Evolutionary conservation across 2,888 invertebrate species (phyloP), one percentile per base, ranked within the genome.

Genomic region (Anticlea derivata): DNA sequence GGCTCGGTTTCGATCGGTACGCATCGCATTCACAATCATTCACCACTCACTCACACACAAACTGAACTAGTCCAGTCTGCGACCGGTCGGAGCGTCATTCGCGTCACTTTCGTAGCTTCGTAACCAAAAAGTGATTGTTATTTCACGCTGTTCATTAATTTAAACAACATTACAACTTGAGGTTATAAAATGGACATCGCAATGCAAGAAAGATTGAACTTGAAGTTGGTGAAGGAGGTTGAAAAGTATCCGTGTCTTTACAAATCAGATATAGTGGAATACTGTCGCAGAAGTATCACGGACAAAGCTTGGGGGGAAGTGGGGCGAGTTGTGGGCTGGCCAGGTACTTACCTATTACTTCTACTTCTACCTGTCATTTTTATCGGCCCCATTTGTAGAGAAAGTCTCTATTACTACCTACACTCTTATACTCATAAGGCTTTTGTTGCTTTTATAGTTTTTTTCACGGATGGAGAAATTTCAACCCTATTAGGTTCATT

Each of bases 221-320:
- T 39, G 5, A 41, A 35, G 29, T 17, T 51, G 2, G 39, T 51
- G 5, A 45, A 30, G 17, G 45, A 35, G 30, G 45, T 50, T 7
- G 27, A 39, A 44, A 11, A 38, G 7, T 33, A 45, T 10, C 50
- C 50, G 4, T 51, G 50, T 24, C 8, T 51, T n/a, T 51, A 45
- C 35, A 31, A 51, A 30, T 29, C 23, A n/a, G 37, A 46, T 13
- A 12, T 5, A 1, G 17, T 10, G 17, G 33, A 33, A 2, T 40
- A 51, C 26, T 17, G 7, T 12, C 23, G 30, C 7, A 51, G 39
- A 37, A 24, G 10, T 17, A 33, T 24, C 1, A 45, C 45, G 26
- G 39, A 45, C 0, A 40, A 35, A 35, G 39, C 50, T 17, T 51
- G 50, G 50, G 20, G 8, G 1, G 50, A 51, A 20, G 31, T 51